Base-by-base conservation (phyloP, 1,140 invertebrate species). In the Drosophila teissieri region DNA sequence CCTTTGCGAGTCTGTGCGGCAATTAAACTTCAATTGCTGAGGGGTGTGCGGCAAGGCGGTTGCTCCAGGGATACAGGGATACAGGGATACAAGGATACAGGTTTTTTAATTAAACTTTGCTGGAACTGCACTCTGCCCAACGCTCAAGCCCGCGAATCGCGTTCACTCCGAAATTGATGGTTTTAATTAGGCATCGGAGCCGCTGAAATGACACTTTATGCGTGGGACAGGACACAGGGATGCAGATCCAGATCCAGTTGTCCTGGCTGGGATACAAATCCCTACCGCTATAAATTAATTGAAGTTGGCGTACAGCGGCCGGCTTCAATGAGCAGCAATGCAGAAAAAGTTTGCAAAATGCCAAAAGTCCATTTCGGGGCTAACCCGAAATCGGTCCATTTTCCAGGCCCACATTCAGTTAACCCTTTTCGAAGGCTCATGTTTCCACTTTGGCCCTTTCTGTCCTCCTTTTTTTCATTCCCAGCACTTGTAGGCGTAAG, bases 121-220 rank as follows among this genome's bases (percentile, higher is more conserved):
- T 65, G 64, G 46, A 54, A 15, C n/a, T 44, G 68, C 46, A 65
- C 24, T 22, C 39, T 39, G 46, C 40, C 22, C 46, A 39, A n/a
- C 34, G 17, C 19, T n/a, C 34, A 3, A 14, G 37, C 37, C 36
- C 19, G n/a, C 34, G 34, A n/a, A 22, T 46, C 56, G 10, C 53
- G 14, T 27, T 14, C 11, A 49, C 22, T 48, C 12, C 45, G 14
- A 55, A 88, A 88, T 88, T 88, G 82, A 85, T 88, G 83, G 53
- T 73, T 88, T 85, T 85, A 85, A 85, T 85, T 74, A 85, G 74
- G 64, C 82, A 76, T 76, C 73, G 70, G 48, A 51, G 83, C 83
- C 69, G 78, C 68, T 85, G 80, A 86, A 85, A 82, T 82, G 74
- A 88, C 82, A 85, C 74, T 86, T 85, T 82, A 85, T 85, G 83